These are phyloP conservation scores for Cinclus cinclus DNA, from an alignment of 2,113 vertebrate genomes.

Conservation along the genomic window DNA sequence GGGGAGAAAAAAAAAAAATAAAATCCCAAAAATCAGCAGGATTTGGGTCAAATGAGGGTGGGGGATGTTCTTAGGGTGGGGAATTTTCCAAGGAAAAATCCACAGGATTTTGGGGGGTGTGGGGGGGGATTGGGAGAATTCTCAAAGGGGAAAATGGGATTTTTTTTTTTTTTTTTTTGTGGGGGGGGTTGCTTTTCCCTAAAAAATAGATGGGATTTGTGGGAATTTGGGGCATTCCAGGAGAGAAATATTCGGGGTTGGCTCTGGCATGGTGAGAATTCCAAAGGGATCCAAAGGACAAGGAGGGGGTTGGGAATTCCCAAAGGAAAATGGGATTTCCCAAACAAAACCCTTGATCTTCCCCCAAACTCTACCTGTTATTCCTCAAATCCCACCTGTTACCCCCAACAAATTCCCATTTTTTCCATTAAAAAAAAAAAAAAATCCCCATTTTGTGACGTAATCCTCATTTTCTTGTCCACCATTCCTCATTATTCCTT, in stretches of 20 bases:
- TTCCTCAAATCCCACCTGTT: not conserved
- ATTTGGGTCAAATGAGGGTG: not conserved
- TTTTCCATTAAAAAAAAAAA: not conserved
- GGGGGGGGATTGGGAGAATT: not conserved
- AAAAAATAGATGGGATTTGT: accelerated
- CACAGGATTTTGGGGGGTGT: not conserved
- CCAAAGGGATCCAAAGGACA: not conserved
- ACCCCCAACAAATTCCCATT: not conserved
- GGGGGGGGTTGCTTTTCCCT: not conserved
- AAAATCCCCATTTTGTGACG: not conserved
- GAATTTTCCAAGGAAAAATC: not conserved
- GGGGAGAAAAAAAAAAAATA: not conserved
- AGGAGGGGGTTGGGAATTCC: not conserved
- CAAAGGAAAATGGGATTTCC: not conserved
- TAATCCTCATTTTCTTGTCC: not conserved
- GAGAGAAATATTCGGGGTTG: no score
- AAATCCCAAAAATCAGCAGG: not conserved
- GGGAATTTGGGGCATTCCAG: not conserved
- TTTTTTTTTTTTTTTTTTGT: no score
- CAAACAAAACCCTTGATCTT: not conserved
- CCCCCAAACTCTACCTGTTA: not conserved
- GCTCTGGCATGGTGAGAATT: not conserved
- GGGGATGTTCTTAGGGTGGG: no score
- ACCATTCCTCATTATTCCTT: not conserved
- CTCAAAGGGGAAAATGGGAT: not conserved